Evolutionary conservation across 2,888 invertebrate species (phyloP), one percentile per base, ranked within the genome.

Genomic region (Apamea epomidion): DNA sequence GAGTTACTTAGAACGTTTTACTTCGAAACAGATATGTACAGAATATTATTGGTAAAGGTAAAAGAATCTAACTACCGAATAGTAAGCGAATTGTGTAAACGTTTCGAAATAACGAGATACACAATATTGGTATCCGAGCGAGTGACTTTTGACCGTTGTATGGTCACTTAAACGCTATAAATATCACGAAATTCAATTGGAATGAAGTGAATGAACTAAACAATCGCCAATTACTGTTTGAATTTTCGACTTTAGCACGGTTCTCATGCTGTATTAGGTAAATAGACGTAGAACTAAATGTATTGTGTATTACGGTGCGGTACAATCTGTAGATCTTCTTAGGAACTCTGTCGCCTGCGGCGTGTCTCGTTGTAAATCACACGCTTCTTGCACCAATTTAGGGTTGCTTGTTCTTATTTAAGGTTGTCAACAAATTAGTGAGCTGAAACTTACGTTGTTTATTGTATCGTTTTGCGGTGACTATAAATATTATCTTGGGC

Each of bases 251-350:
- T 93, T 92, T 92, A 92, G 91, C 89, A 91, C 90, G 91, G 91
- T 93, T 93, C 92, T 91, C 93, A 92, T 90, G 90, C 93, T 93
- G 89, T 93, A 92, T 94, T 93, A 92, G 94, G 94, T 92, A 93
- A 94, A 94, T 93, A 93, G 91, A 91, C 89, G 89, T 87, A 88
- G 86, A 90, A 83, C 90, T 90, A 90, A 92, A 91, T 90, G 91
- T 88, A 89, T 91, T 89, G 91, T 91, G 90, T 91, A 91, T 89
- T 91, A 91, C 86, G 65, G 89, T 86, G 91, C 86, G 86, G 91
- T 88, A 76, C 94, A 94, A 95, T 95, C 94, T 94, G 86, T 86
- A 92, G 92, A 95, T 95, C 95, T 95, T 94, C 94, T 93, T 91
- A 92, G 94, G 91, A 94, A 93, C 93, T 91, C 86, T 94, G 95